phyloP scores from a whole-genome alignment of 92 coral and sea anemone genomes.

The Paragorgia papillata region DNA sequence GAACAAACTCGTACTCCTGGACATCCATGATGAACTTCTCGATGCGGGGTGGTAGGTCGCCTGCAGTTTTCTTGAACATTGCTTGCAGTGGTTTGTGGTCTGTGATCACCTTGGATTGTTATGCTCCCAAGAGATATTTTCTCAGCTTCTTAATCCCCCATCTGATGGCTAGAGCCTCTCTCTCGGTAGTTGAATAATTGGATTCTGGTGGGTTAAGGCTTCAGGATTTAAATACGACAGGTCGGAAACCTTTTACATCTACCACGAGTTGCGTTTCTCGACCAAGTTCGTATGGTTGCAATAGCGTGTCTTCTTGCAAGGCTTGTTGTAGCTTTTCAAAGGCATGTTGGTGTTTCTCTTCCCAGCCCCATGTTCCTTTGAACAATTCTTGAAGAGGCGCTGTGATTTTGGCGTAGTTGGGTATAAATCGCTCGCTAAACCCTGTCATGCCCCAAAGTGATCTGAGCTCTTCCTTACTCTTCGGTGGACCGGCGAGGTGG shows the following conservation, averaged over 20 bases:
- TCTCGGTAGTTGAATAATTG: slow-evolving; percentile 1
- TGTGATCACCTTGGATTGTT: background rate
- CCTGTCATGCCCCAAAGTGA: slow-evolving; percentile 27
- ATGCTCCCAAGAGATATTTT: slow-evolving; percentile 14
- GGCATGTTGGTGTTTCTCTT: background rate
- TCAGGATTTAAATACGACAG: slow-evolving; percentile 15
- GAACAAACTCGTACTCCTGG: slow-evolving; percentile 20
- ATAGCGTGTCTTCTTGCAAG: slow-evolving; percentile 1
- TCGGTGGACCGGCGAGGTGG: slow-evolving; percentile 14
- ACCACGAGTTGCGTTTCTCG: too few relatives aligned
- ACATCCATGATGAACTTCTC: slow-evolving; percentile 31
- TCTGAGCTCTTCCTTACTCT: background rate
- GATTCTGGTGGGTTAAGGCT: slow-evolving; percentile 3
- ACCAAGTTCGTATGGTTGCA: slow-evolving; percentile 13
- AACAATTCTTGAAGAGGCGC: slow-evolving; percentile 8
- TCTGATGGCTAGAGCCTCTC: slow-evolving; percentile 23
- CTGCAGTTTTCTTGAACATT: slow-evolving; percentile 17
- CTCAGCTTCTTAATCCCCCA: slow-evolving; percentile 27
- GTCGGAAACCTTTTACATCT: background rate
- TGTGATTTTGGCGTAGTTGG: slow-evolving; percentile 14
- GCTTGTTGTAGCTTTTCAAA: slow-evolving; percentile 21
- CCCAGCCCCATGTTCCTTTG: slow-evolving; percentile 6
- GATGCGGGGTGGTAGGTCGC: slow-evolving; percentile 7
- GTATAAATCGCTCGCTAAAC: slow-evolving; percentile 18
- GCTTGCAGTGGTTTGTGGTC: slow-evolving; percentile 27